Percentiles rank a stretch among this genome's conserved stretches.
Conservation (phyloP, 2,888 invertebrate species). For the Polymixis lichenea region DNA sequence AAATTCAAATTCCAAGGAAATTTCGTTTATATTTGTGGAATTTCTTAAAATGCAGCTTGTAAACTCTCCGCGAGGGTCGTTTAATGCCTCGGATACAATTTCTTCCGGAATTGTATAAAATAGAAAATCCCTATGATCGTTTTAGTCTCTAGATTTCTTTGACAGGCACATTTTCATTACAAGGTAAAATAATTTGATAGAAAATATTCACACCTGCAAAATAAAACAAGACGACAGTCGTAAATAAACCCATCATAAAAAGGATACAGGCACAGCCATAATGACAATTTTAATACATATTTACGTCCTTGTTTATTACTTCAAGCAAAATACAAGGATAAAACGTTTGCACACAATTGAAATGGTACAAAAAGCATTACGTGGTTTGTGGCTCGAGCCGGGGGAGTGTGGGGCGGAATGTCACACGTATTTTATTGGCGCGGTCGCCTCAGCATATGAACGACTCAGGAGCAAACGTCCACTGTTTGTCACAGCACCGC, state of each 20-base stretch:
- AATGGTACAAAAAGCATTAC: conserved; percentile 63
- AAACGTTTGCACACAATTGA: conserved; percentile 61
- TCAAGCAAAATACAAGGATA: conserved; percentile 48
- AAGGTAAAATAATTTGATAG: neutral
- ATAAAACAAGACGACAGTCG: neutral
- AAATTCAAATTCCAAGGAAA: conserved; percentile 46
- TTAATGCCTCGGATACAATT: neutral
- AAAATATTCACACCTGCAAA: neutral
- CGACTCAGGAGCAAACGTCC: conserved; percentile 70
- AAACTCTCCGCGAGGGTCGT: conserved; percentile 13
- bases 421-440: conserved; percentile 75
- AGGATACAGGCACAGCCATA: neutral
- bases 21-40: conserved; percentile 42
- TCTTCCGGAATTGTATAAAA: conserved; percentile 4
- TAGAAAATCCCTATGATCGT: neutral
- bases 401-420: conserved; percentile 57
- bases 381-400: conserved; percentile 53
- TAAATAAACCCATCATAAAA: conserved; percentile 27
- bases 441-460: conserved; percentile 72
- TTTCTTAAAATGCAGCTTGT: conserved; percentile 39
- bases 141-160: neutral
- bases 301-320: conserved; percentile 51
- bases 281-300: conserved; percentile 16
- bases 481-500: conserved; percentile 79
- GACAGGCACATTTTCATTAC: conserved; percentile 1